Conservation (phyloP, 2,888 invertebrate species). For the Limnephilus rhombicus region DNA sequence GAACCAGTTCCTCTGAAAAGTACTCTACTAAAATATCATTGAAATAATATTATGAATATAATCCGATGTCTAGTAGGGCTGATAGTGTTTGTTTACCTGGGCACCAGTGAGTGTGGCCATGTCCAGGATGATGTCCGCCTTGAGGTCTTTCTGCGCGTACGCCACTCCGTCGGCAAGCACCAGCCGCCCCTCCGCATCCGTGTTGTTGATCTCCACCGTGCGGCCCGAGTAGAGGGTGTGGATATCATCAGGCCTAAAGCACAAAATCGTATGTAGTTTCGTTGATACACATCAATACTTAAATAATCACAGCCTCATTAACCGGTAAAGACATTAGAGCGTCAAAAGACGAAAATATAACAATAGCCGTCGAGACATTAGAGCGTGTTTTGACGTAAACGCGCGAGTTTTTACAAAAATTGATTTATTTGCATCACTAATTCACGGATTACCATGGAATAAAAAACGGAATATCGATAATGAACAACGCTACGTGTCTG, state of each 20-base stretch:
- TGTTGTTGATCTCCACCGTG: slow-evolving; percentile 95
- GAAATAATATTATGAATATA: too few species aligned
- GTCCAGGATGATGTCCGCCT: slow-evolving; percentile 91
- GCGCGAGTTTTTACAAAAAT: too few species aligned
- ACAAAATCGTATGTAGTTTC: not conserved
- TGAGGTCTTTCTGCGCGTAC: slow-evolving; percentile 87
- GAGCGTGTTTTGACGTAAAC: too few species aligned
- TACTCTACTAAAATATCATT: too few species aligned
- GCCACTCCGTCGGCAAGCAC: slow-evolving; percentile 93
- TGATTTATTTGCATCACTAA: too few species aligned
- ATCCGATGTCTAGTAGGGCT: slow-evolving; percentile 9
- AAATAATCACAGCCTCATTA: not conserved
- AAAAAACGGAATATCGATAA: too few species aligned
- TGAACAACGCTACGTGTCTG: too few species aligned
- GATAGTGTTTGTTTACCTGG: slow-evolving; percentile 76
- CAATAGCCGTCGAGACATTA: too few species aligned
- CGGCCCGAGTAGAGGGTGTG: slow-evolving; percentile 93
- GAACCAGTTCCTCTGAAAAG: too few species aligned
- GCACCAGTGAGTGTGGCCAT: slow-evolving; percentile 96
- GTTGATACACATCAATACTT: not conserved
- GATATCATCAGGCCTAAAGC: slow-evolving; percentile 89
- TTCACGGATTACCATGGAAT: too few species aligned
- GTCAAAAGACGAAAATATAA: too few species aligned
- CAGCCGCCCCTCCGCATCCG: slow-evolving; percentile 94
- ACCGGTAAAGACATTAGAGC: too few species aligned